Base-by-base conservation (phyloP, 2,888 invertebrate genomes). In the Psylliodes chrysocephalus region DNA sequence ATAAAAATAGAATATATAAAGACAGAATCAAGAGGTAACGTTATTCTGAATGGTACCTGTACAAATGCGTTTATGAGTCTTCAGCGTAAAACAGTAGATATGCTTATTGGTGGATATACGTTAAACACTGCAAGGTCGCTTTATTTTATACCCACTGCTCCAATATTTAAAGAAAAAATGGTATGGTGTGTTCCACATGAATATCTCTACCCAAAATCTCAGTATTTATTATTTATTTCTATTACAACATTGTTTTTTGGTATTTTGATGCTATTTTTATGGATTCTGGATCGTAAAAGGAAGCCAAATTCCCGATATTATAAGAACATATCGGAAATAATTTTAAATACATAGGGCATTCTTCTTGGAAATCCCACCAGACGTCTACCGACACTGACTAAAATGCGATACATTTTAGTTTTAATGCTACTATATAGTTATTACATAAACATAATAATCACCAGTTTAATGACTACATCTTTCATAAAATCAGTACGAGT, bases 181-280 rank as follows among this genome's bases (percentile, higher is more conserved):
- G 2, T 33, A 15, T 51, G 51, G 51, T 51, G 51, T 17, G 51
- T 51, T 10, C 30, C 51, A n/a, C 18, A 30, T 14, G 30, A 30
- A 8, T 12, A 46, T 19, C 2, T 14, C 14, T 14, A 25, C 14
- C 0, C 10, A 49, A 4, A 28, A 12, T 15, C 6, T 28, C 14
- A 12, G 1, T 12, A 49, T 3, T 14, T 14, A 12, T 1, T 5
- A 7, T n/a, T 49, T 1, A 8, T 49, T 6, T 1, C 28, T 15
- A 2, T 30, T 33, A 1, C 10, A 28, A 17, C 8, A 10, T 8
- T 51, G 8, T 33, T 33, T 33, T 17, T 18, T n/a, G 1, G 17
- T 17, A 33, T n/a, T 15, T 8, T 18, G 18, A 17, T 18, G 17
- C 12, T 18, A 10, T 12, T 51, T 1, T 14, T 49, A 25, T 49